A percentile compares a stretch with the other conserved stretches of the same genome.
phyloP scores from a whole-genome alignment of 2,797 vertebrate species.

The Peromyscus eremicus region DNA sequence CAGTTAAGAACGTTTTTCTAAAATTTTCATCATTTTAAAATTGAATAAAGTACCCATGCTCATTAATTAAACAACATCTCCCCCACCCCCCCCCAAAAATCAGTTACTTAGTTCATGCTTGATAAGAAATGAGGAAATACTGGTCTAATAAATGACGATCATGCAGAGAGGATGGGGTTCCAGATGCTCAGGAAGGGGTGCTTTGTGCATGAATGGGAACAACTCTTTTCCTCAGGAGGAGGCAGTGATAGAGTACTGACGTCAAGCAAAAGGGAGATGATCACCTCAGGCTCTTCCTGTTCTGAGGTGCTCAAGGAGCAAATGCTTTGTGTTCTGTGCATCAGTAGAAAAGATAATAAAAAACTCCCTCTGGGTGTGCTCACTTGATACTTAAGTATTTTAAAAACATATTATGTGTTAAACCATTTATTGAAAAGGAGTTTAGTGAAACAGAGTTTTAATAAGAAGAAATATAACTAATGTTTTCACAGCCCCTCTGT shows the following conservation, averaged over 20 bases:
- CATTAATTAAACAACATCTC: neutral
- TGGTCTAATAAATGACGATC: neutral
- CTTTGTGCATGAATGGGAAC: neutral
- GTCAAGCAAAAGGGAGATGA: conserved; percentile 31
- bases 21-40: conserved; percentile 49
- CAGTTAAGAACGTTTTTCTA: conserved; percentile 41
- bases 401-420: conserved; percentile 10
- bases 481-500: neutral
- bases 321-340: neutral
- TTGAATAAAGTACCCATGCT: neutral
- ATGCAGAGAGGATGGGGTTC: conserved; percentile 16
- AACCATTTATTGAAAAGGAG: neutral
- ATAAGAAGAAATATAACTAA: neutral
- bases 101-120: neutral
- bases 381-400: conserved; percentile 21
- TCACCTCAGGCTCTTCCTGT: neutral
- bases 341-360: conserved; percentile 22
- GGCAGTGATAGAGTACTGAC: neutral
- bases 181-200: neutral
- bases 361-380: conserved; percentile 15
- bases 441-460: neutral
- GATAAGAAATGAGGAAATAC: conserved; percentile 36
- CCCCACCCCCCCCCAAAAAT: neutral
- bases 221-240: conserved; percentile 16
- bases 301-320: neutral